A percentile compares a stretch with the other conserved stretches of the same genome.
Conservation (phyloP, 2,113 vertebrate genomes). For the Platichthys stellatus region DNA sequence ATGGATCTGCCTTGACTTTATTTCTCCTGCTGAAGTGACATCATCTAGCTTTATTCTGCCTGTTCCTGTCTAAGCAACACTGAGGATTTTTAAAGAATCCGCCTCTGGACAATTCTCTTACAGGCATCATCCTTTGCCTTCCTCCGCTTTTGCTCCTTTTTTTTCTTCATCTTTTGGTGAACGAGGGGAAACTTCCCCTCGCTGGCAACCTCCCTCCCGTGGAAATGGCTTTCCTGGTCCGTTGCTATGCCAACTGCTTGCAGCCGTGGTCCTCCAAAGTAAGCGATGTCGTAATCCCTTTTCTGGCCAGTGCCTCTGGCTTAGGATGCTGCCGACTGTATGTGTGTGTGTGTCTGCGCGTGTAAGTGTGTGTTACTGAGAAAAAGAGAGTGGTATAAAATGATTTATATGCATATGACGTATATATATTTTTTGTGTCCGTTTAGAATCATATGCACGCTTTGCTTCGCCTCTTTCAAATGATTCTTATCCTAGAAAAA, state of each 20-base stretch:
- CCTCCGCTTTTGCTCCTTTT: conserved; percentile 11
- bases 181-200: conserved; percentile 87
- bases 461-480: conserved; percentile 14
- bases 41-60: conserved; percentile 7
- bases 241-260: conserved; percentile 99
- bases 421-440: conserved; percentile 34
- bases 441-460: conserved; percentile 15
- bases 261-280: conserved; percentile 99
- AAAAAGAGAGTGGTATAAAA: conserved; percentile 21
- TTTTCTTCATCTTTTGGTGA: conserved; percentile 50
- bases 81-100: not conserved
- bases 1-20: conserved; percentile 30
- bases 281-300: conserved; percentile 85
- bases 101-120: conserved; percentile 18
- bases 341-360: conserved; percentile 30
- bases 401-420: conserved; percentile 40
- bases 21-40: conserved; percentile 20
- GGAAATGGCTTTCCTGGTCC: conserved; percentile 99
- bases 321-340: conserved; percentile 45
- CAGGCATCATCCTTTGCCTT: conserved; percentile 16
- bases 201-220: conserved; percentile 71
- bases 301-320: conserved; percentile 60
- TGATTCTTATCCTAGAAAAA: conserved; percentile 9
- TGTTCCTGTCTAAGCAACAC: conserved; percentile 7
- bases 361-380: conserved; percentile 26